Conservation (phyloP, 2,797 vertebrate genomes). For the Aphelocoma californica region DNA sequence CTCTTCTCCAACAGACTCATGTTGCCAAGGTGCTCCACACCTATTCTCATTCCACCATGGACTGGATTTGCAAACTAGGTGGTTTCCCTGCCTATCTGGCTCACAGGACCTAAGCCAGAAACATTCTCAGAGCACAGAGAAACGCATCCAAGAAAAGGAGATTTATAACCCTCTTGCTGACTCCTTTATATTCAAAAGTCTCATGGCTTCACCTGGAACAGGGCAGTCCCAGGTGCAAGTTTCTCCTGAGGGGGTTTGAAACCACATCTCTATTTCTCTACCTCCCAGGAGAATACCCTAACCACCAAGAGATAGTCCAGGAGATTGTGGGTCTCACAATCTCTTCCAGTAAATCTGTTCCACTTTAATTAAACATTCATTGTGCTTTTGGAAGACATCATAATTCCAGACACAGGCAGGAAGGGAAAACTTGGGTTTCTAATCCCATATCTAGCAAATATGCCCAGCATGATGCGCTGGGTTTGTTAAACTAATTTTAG, state of each 20-base stretch:
- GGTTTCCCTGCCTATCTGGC: constrained; percentile 42
- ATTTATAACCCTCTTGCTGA: constrained; percentile 20
- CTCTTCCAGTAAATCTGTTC: constrained; percentile 32
- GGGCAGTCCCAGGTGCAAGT: constrained; percentile 47
- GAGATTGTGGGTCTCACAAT: constrained; percentile 48
- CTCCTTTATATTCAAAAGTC: constrained; percentile 27
- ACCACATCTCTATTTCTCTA: constrained; percentile 35
- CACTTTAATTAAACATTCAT: constrained; percentile 60
- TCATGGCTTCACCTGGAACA: constrained; percentile 31
- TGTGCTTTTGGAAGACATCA: constrained; percentile 3
- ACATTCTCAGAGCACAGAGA: neutral
- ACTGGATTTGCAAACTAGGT: constrained; percentile 45
- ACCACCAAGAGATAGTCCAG: constrained; percentile 42
- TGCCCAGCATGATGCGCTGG: neutral
- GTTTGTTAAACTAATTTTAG: neutral
- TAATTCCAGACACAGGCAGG: neutral
- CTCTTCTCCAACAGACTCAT: neutral
- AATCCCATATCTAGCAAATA: neutral
- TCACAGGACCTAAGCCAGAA: neutral
- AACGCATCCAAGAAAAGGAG: constrained; percentile 27
- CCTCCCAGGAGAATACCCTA: constrained; percentile 64
- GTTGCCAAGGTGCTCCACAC: neutral
- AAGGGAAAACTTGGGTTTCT: neutral
- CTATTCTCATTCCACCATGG: constrained; percentile 2
- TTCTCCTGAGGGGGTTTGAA: constrained; percentile 55